Base-by-base conservation (phyloP, 1,140 invertebrate species). In the Sycobia sp. region DNA sequence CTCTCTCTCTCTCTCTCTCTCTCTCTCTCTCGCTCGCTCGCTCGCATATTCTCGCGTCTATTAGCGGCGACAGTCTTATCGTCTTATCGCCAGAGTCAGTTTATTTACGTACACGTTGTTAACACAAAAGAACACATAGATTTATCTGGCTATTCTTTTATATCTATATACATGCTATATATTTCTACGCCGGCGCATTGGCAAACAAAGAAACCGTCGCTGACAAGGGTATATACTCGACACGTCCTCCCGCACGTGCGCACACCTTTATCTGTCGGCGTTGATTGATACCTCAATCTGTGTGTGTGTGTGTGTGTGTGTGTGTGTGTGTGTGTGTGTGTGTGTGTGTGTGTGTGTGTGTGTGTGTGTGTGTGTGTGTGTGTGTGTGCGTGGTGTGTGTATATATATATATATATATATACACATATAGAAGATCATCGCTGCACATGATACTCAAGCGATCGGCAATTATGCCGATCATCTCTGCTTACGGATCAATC, bases 121-220 rank as follows among this genome's bases (percentile, higher is more conserved):
- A 74, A 74, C 69, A 71, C 69, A 67, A 74, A 72, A 74, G 71
- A 67, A 68, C 54, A 70, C 67, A 69, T 67, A 66, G 69, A 66
- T 66, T n/a, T n/a, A n/a, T n/a, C n/a, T n/a, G 55, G 22, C 49
- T 32, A 32, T 32, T 11, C 29, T 11, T n/a, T n/a, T n/a, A n/a
- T n/a, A n/a, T n/a, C n/a, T n/a, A n/a, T n/a, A 27, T 27, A 23
- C 47, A 43, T 22, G 62, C 53, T 44, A n/a, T n/a, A n/a, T n/a
- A n/a, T n/a, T n/a, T n/a, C n/a, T 36, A 36, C 39, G 38, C 47
- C 1, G 9, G 18, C 34, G 4, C 27, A 11, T 9, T 34, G n/a
- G 41, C 54, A 65, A 60, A 73, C 68, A 73, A 71, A 73, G 70
- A 70, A 59, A 50, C 53, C 53, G 5, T 5, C 16, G 27, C 22